Evolutionary conservation across 2,888 invertebrate species (phyloP), one percentile per base, ranked within the genome.

Genomic region (Acleris holmiana): DNA sequence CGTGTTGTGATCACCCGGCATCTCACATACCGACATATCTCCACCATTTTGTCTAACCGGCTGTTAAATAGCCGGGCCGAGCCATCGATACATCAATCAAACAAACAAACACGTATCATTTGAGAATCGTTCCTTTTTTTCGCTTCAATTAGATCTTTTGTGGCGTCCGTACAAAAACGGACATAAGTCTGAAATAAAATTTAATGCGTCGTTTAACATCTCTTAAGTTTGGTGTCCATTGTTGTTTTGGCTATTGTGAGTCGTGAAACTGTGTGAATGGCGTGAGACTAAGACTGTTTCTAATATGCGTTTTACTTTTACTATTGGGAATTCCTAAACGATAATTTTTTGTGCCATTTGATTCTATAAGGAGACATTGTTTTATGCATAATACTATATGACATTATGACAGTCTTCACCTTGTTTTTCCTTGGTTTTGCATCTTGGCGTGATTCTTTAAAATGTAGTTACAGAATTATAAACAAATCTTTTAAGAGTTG

Each of bases 141-240:
- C 86, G 80, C 86, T 86, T 86, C 91, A 92, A 92, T 92, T 92
- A 92, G 88, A 85, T 78, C 91, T 88, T 92, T 92, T 92, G 91
- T 91, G 78, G 77, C 70, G 68, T 75, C 72, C 71, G 76, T 74
- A 86, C 79, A 81, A 83, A 84, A 85, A 85, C 76, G 79, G 80
- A 84, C 79, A 82, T 71, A 84, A 79, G 78, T 81, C 77, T 76
- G 75, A 83, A 84, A 84, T 85, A 77, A 84, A 89, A 90, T 91
- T 89, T 85, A 88, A 84, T 82, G 86, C 84, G 78, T 86, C 85
- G 82, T 83, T 88, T 83, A 82, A 82, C 82, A 78, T 83, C 62
- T 56, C 64, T 83, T 76, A 79, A 75, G 71, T 73, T 72, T 70
- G 67, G 63, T 67, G 23, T 50, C 73, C 71, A 76, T 81, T 80